phyloP scores from a whole-genome alignment of 2,888 invertebrate species.

The Drosophila engyochracea region DNA sequence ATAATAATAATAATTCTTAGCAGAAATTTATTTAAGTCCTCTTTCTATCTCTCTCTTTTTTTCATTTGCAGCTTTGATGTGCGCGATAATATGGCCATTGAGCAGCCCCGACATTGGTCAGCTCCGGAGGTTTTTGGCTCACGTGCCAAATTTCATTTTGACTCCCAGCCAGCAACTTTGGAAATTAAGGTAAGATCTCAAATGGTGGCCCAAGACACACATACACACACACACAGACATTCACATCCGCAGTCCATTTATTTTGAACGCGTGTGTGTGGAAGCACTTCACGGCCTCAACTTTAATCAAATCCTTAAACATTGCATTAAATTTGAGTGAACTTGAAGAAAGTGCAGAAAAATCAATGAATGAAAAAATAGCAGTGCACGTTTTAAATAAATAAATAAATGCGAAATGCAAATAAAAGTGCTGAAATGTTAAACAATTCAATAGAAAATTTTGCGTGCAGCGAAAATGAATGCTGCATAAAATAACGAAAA shows the following conservation, averaged over 20 bases:
- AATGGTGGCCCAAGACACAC: conserved; percentile 3
- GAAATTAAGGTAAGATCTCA: conserved; percentile 87
- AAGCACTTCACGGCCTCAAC: conserved; percentile 1
- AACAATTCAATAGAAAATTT: conserved; percentile 12
- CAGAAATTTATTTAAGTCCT: conserved; percentile 5
- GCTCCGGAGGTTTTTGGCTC: conserved; percentile 94
- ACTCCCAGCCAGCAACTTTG: conserved; percentile 92
- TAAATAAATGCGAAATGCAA: conserved; percentile 4
- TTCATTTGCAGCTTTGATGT: conserved; percentile 91
- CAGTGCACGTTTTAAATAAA: not conserved
- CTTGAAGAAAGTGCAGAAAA: conserved; percentile 1
- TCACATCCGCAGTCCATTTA: not conserved
- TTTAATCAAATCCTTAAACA: conserved; percentile 38
- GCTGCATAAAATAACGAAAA: not conserved
- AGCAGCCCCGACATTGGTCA: conserved; percentile 93
- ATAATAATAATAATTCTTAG: conserved; percentile 50
- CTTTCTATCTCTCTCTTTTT: conserved; percentile 14
- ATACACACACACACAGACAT: not conserved
- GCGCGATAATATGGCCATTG: conserved; percentile 91
- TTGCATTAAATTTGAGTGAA: conserved; percentile 23
- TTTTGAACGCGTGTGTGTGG: not conserved
- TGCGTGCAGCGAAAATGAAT: not conserved
- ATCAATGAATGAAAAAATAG: not conserved
- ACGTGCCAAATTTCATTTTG: conserved; percentile 93
- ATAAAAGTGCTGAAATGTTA: conserved; percentile 6